phyloP scores from a whole-genome alignment of 1,140 invertebrate genomes.

The Potamilus streckersoni region DNA sequence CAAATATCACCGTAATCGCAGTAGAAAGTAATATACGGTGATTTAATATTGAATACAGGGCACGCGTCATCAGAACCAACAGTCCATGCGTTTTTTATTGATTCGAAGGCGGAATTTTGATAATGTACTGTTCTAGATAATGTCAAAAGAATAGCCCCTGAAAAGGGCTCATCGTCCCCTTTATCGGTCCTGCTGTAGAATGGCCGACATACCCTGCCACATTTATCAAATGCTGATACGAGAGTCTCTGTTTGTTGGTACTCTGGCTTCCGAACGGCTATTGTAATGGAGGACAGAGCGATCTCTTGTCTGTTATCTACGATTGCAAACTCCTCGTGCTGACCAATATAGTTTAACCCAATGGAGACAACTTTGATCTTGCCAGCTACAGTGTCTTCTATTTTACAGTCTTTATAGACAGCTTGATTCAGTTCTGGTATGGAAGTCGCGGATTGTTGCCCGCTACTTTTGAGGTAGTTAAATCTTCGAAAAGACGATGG shows the following conservation, averaged over 20 bases:
- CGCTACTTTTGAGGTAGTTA: conserved; percentile 44
- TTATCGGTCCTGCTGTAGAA: conserved; percentile 15
- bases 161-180: too few species aligned
- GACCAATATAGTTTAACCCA: conserved; percentile 52
- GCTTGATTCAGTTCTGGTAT: conserved; percentile 27
- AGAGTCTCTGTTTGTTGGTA: conserved; percentile 25
- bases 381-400: conserved; percentile 31
- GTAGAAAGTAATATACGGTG: too few species aligned
- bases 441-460: conserved; percentile 23
- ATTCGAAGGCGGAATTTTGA: too few species aligned
- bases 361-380: conserved; percentile 47
- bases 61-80: too few species aligned
- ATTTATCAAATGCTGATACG: conserved; percentile 37
- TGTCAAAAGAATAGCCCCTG: too few species aligned
- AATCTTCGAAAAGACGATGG: conserved; percentile 40
- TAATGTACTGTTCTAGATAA: too few species aligned
- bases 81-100: too few species aligned
- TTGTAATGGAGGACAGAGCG: conserved; percentile 42
- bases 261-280: conserved; percentile 45
- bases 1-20: too few species aligned
- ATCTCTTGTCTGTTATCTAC: conserved; percentile 52
- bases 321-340: conserved; percentile 50
- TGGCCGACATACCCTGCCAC: conserved; percentile 37
- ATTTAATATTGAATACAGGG: too few species aligned
- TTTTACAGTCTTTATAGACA: conserved; percentile 30